phyloP scores from a whole-genome alignment of 2,113 vertebrate species.

The Muntiacus reevesi region DNA sequence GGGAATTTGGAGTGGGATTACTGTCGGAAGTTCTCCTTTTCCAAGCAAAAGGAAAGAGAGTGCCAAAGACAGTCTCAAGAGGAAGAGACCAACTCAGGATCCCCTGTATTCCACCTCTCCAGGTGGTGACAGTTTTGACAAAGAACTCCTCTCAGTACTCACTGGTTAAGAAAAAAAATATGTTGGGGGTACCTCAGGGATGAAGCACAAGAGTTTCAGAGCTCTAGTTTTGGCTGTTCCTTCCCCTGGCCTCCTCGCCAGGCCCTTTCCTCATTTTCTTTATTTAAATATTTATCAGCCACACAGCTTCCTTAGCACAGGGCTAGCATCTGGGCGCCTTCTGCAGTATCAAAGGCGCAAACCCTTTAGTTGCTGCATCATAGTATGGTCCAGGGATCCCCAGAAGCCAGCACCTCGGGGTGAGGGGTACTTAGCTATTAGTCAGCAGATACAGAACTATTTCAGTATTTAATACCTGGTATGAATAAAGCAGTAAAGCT shows the following conservation, averaged over 20 bases:
- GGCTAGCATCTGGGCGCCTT: background rate
- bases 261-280: background rate
- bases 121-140: background rate
- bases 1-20: background rate
- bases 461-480: background rate
- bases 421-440: background rate
- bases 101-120: background rate
- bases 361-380: background rate
- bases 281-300: background rate
- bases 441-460: background rate
- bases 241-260: background rate
- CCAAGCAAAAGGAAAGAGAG: background rate
- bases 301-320: background rate
- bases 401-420: background rate
- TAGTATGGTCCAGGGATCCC: background rate
- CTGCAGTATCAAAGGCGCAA: background rate
- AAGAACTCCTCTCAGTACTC: background rate
- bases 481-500: background rate
- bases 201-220: background rate
- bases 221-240: background rate
- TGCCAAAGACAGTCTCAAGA: background rate
- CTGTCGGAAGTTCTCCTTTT: background rate
- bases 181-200: background rate
- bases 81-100: background rate
- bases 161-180: background rate